Conservation (phyloP, 2,888 invertebrate genomes). For the Eueremaeus valkanovi region DNA sequence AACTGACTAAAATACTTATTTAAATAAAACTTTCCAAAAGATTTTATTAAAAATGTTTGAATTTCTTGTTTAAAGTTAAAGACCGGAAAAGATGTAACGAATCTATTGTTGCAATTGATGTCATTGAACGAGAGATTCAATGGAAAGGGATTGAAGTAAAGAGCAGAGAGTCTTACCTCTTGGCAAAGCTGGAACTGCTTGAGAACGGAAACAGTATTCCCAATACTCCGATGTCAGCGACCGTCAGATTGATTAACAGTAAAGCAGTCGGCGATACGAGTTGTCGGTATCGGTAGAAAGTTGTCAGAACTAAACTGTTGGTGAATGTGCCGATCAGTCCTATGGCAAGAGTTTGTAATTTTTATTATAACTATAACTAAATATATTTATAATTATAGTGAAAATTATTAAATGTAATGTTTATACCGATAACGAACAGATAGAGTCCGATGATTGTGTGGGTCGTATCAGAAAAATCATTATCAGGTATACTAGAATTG, state of each 20-base stretch:
- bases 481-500: neutral
- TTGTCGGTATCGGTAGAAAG: constrained; percentile 44
- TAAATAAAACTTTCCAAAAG: too few relatives aligned
- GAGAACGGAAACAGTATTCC: constrained; percentile 46
- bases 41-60: too few relatives aligned
- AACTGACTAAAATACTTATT: too few relatives aligned
- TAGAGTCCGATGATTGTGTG: constrained; percentile 6
- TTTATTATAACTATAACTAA: too few relatives aligned
- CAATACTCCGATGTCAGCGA: constrained; percentile 45
- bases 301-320: constrained; percentile 43
- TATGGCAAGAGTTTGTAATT: constrained; percentile 13
- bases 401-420: too few relatives aligned
- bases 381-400: too few relatives aligned
- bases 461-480: neutral
- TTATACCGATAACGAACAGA: constrained; percentile 14
- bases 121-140: neutral
- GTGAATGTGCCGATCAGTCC: constrained; percentile 45
- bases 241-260: constrained; percentile 45
- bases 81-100: neutral
- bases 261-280: constrained; percentile 44
- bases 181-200: constrained; percentile 44
- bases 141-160: neutral
- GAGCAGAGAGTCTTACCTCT: constrained; percentile 41
- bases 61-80: too few relatives aligned
- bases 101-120: neutral